Evolutionary conservation across 2,888 invertebrate genomes (phyloP).

Genomic region (Clusia tigrina): DNA sequence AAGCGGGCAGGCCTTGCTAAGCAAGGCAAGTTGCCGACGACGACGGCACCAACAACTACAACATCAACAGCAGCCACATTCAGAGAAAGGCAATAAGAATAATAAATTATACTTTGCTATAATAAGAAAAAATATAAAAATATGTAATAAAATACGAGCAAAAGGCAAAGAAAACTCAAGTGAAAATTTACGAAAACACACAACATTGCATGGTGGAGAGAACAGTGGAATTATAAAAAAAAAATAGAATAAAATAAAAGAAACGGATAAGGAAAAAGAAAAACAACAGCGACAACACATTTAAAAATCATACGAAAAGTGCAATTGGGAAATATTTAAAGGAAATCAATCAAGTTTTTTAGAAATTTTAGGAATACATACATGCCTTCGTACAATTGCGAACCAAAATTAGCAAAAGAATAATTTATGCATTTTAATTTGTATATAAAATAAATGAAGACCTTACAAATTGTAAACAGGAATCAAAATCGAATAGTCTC

Average conservation of each 20-base stretch:
- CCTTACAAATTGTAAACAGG: conserved; percentile 21
- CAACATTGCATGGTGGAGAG: conserved; percentile 6
- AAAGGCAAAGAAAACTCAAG: conserved; percentile 23
- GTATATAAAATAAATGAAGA: background rate
- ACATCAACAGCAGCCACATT: conserved; percentile 11
- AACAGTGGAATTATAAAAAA: conserved; percentile 48
- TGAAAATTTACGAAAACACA: conserved; percentile 26
- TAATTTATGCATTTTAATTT: conserved; percentile 2
- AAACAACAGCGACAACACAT: conserved; percentile 7
- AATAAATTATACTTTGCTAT: conserved; percentile 58
- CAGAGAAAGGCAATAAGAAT: conserved; percentile 49
- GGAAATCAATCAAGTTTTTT: conserved; percentile 46
- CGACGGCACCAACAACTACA: conserved; percentile 11
- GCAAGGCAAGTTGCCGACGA: conserved; percentile 1
- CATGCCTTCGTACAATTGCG: no score
- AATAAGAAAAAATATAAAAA: conserved; percentile 50
- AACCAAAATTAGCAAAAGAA: conserved; percentile 14
- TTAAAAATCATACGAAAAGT: background rate
- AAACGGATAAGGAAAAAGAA: conserved; percentile 23
- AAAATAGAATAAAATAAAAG: conserved; percentile 37
- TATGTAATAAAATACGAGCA: conserved; percentile 23
- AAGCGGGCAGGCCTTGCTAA: conserved; percentile 19
- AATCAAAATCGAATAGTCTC: background rate
- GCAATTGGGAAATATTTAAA: conserved; percentile 28
- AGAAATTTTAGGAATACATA: no score